phyloP scores from a whole-genome alignment of 2,797 vertebrate genomes.

The Lithobates pipiens region DNA sequence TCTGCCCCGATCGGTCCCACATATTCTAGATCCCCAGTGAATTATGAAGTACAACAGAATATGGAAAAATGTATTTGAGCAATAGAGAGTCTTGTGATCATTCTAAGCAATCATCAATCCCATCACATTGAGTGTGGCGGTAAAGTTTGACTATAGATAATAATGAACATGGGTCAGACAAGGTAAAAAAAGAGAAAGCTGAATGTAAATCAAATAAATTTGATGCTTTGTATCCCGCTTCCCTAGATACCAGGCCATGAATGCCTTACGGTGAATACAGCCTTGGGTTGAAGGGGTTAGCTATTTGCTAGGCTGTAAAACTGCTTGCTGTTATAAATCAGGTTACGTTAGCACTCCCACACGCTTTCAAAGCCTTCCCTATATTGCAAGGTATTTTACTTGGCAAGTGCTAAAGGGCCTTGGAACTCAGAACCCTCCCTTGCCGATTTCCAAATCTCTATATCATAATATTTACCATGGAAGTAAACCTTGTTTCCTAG shows the following conservation, averaged over 20 bases:
- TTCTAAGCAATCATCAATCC: too few relatives aligned
- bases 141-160: too few relatives aligned
- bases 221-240: too few relatives aligned
- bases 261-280: neutral
- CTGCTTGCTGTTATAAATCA: slow-evolving; percentile 36
- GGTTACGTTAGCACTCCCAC: slow-evolving; percentile 46
- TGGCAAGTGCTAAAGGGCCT: slow-evolving; percentile 37
- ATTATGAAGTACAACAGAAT: too few relatives aligned
- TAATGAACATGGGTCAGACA: too few relatives aligned
- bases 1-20: too few relatives aligned
- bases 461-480: slow-evolving; percentile 55
- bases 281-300: slow-evolving; percentile 23
- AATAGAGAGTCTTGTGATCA: too few relatives aligned
- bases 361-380: slow-evolving; percentile 51
- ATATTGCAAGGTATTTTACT: slow-evolving; percentile 56
- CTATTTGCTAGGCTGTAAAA: slow-evolving; percentile 38
- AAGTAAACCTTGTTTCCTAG: slow-evolving; percentile 37
- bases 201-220: too few relatives aligned
- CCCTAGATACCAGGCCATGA: neutral
- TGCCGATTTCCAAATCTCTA: slow-evolving; percentile 55
- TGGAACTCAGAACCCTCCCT: slow-evolving; percentile 4
- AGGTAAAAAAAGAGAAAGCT: too few relatives aligned
- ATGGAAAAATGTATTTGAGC: too few relatives aligned
- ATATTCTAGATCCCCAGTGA: too few relatives aligned
- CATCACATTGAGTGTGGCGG: too few relatives aligned